phyloP scores from a whole-genome alignment of 2,113 vertebrate genomes.

The Microtus pennsylvanicus region DNA sequence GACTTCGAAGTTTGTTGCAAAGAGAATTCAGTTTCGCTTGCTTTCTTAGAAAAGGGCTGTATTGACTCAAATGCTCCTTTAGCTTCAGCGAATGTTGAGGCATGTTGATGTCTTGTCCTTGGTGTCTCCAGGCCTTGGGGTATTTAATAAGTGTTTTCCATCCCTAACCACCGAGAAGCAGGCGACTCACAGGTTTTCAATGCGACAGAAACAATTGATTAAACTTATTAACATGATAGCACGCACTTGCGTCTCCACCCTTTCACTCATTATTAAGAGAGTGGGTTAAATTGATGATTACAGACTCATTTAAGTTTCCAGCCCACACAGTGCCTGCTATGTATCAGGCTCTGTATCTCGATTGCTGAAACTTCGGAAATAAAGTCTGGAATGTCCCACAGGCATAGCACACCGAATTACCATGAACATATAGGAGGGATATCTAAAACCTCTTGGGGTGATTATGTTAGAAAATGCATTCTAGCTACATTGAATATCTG shows the following conservation, averaged over 20 bases:
- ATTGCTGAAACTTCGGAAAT: conserved; percentile 7
- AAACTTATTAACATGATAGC: background rate
- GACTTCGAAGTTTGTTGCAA: background rate
- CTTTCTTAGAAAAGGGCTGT: background rate
- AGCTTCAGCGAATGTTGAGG: background rate
- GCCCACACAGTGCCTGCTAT: background rate
- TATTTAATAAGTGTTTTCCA: background rate
- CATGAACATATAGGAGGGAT: background rate
- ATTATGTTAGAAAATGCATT: background rate
- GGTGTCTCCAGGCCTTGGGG: background rate
- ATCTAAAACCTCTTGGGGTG: conserved; percentile 8
- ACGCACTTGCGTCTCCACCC: background rate
- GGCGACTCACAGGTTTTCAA: background rate
- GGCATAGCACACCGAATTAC: background rate
- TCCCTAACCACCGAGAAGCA: background rate
- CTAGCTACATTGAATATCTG: background rate
- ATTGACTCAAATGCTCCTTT: conserved; percentile 24
- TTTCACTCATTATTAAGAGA: conserved; percentile 3
- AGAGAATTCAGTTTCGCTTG: background rate
- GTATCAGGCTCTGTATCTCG: background rate
- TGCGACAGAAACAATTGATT: conserved; percentile 3
- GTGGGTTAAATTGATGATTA: background rate
- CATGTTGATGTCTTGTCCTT: background rate
- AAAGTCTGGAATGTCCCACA: background rate
- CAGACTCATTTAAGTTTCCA: background rate